These are phyloP conservation scores for Drosophila parthenogenetica DNA, from an alignment of 2,888 invertebrate genomes.

Conservation along the genomic window DNA sequence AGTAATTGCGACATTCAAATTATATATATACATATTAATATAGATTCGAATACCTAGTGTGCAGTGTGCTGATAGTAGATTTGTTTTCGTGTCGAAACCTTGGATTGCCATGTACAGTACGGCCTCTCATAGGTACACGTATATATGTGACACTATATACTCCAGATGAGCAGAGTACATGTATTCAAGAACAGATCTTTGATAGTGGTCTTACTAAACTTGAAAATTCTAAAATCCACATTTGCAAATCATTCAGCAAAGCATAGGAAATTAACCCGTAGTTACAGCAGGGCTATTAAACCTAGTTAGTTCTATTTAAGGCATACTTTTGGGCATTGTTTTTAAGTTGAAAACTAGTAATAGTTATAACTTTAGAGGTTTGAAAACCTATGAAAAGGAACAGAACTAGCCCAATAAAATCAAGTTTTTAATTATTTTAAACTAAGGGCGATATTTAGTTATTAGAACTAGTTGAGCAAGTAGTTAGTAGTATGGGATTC, in stretches of 20 bases:
- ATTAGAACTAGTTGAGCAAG: too few species aligned
- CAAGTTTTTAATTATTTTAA: too few species aligned
- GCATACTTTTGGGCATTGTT: conserved; percentile 15
- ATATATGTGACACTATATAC: conserved; percentile 3
- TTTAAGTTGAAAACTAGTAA: neutral
- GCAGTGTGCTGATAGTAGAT: conserved; percentile 42
- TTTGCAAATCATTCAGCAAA: conserved; percentile 7
- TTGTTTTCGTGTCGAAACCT: conserved; percentile 60
- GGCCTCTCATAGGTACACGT: conserved; percentile 4
- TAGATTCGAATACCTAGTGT: conserved; percentile 14
- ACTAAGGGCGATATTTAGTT: too few species aligned
- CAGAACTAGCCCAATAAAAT: too few species aligned
- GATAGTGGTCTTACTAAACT: conserved; percentile 3
- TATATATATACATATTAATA: conserved; percentile 8
- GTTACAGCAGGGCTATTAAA: neutral
- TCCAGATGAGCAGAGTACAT: conserved; percentile 1
- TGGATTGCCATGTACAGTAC: conserved; percentile 43
- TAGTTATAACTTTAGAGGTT: too few species aligned
- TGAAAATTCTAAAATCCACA: conserved; percentile 2
- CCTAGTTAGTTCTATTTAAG: neutral
- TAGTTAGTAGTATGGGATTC: too few species aligned
- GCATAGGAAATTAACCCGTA: neutral
- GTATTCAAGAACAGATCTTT: conserved; percentile 30
- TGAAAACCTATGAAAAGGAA: too few species aligned
- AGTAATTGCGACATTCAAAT: conserved; percentile 64